These are phyloP conservation scores for Psephotus haematonotus DNA, from an alignment of 2,113 vertebrate species.

Conservation along the genomic window DNA sequence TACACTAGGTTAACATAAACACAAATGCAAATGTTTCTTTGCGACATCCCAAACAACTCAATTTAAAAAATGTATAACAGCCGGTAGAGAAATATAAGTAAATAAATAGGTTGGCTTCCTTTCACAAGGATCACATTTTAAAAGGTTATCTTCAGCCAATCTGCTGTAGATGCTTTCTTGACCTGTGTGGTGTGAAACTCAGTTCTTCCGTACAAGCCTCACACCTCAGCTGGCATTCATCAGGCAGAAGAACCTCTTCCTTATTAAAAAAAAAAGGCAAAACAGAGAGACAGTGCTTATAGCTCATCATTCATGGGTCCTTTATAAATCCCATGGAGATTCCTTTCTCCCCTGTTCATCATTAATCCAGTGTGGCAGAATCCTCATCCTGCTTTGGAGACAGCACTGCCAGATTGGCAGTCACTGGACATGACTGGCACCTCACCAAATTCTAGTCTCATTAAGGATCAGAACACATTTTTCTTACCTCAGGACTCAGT, in stretches of 20 bases:
- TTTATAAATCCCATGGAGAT: not conserved
- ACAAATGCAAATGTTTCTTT: not conserved
- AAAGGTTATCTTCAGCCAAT: not conserved
- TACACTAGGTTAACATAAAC: not conserved
- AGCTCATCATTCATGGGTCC: not conserved
- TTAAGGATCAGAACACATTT: conserved; percentile 35
- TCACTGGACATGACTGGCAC: not conserved
- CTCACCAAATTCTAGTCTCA: not conserved
- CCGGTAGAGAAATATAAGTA: not conserved
- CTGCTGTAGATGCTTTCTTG: not conserved
- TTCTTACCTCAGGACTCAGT: not conserved
- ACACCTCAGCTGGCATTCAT: not conserved
- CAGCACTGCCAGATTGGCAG: not conserved
- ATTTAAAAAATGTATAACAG: not conserved
- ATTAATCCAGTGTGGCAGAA: not conserved
- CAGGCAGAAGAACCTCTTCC: not conserved
- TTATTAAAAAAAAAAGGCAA: not conserved
- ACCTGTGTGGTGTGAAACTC: not conserved
- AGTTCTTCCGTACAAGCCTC: not conserved
- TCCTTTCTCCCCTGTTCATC: not conserved
- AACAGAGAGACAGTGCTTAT: not conserved
- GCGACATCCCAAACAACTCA: not conserved
- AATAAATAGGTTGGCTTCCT: not conserved
- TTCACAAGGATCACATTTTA: not conserved
- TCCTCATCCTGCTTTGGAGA: not conserved